A percentile compares a stretch with the other conserved stretches of the same genome.
These are phyloP conservation scores for Ispidina picta DNA, from an alignment of 2,797 vertebrate genomes.

Conservation along the genomic window DNA sequence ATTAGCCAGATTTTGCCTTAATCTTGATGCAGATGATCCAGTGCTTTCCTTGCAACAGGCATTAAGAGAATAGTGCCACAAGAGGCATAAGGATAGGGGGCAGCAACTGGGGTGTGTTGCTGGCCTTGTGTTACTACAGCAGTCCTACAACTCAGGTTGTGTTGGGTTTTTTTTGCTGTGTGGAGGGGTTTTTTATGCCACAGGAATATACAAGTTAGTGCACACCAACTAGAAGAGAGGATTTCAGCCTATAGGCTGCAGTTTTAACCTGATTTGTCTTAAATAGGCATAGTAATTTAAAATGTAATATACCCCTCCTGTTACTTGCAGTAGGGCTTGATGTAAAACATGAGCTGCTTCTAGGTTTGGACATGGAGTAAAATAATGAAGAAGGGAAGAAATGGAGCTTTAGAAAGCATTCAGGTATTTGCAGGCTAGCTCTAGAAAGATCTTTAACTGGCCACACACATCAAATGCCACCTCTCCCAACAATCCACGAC, in stretches of 20 bases:
- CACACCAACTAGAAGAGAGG: not conserved
- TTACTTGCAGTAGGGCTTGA: slow-evolving; percentile 37
- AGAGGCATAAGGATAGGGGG: not conserved
- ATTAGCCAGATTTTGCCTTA: not conserved
- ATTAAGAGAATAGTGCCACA: not conserved
- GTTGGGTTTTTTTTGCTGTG: not conserved
- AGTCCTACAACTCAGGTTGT: accelerated
- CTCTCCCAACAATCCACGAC: accelerated
- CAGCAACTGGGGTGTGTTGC: not conserved
- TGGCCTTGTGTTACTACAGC: not conserved
- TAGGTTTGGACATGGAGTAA: not conserved
- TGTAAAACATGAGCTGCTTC: slow-evolving; percentile 12
- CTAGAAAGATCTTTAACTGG: not conserved
- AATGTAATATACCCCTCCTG: slow-evolving; percentile 35
- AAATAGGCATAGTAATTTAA: slow-evolving; percentile 53
- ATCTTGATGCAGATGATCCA: not conserved
- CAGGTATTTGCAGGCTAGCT: not conserved
- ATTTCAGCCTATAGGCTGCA: slow-evolving; percentile 50
- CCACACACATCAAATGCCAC: not conserved
- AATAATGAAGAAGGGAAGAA: not conserved
- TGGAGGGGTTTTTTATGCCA: not conserved
- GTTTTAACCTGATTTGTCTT: slow-evolving; percentile 57
- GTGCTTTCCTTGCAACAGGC: not conserved
- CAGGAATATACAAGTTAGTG: not conserved
- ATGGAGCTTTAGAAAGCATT: not conserved